Evolutionary conservation across 1,140 invertebrate species (phyloP).

Genomic region (Drosophila malerkotliana): DNA sequence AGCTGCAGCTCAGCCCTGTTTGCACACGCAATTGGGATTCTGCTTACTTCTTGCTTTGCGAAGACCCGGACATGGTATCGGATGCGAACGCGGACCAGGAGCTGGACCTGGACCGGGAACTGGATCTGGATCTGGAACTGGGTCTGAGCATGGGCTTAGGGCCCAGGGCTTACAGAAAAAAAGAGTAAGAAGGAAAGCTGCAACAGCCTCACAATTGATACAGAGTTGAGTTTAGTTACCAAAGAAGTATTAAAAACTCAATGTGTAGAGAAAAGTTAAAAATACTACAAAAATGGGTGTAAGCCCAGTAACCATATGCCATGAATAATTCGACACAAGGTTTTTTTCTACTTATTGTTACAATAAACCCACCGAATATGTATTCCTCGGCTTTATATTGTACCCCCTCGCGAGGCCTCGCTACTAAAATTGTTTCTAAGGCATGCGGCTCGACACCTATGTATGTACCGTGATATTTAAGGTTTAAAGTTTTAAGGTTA

Average conservation of each 20-base stretch:
- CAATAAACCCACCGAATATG: no score
- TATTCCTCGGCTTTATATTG: no score
- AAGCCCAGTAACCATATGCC: no score
- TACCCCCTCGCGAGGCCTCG: no score
- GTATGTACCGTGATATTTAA: no score
- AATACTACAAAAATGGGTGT: no score
- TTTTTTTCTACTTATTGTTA: no score
- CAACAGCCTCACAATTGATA: constrained; percentile 16
- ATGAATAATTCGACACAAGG: no score
- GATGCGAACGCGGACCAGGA: background rate
- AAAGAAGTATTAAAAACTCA: background rate
- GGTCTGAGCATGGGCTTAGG: constrained; percentile 1
- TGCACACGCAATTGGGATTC: constrained; percentile 38
- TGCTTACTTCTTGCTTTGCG: constrained; percentile 15
- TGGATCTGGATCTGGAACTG: constrained; percentile 27
- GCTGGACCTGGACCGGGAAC: constrained; percentile 10
- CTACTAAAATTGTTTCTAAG: no score
- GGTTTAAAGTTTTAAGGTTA: no score
- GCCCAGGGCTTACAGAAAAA: constrained; percentile 36
- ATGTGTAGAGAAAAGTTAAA: background rate
- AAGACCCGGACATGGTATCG: constrained; percentile 1
- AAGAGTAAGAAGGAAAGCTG: background rate
- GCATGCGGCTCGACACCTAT: no score
- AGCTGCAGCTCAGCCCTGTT: constrained; percentile 70
- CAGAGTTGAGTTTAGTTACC: constrained; percentile 1